Conservation (phyloP, 2,797 vertebrate species). For the Eleutherodactylus coqui region DNA sequence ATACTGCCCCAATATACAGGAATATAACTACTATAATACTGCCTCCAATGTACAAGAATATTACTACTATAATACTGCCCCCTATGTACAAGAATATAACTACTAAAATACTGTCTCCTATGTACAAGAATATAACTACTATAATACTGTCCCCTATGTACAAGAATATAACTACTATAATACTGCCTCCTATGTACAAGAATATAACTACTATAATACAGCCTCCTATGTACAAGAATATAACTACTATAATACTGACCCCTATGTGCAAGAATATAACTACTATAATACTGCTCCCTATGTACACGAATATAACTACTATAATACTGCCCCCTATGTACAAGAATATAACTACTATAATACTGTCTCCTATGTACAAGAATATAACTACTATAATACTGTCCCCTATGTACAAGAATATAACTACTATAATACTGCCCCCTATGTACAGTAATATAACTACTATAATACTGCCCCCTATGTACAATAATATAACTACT, state of each 20-base stretch:
- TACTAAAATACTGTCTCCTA: not conserved
- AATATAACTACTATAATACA: not conserved
- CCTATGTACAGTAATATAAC: not conserved
- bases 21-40: not conserved
- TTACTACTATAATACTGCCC: not conserved
- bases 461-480: no score
- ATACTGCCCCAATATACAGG: no score
- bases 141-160: not conserved
- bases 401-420: no score
- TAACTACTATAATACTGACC: not conserved
- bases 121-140: not conserved
- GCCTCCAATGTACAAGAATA: not conserved
- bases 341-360: slow-evolving; percentile 1
- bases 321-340: not conserved
- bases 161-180: slow-evolving; percentile 3
- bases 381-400: not conserved
- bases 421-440: not conserved
- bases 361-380: not conserved
- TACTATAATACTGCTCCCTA: not conserved
- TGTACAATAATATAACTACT: no score
- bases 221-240: not conserved
- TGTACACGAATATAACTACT: slow-evolving; percentile 3
- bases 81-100: not conserved
- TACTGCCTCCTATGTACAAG: not conserved
- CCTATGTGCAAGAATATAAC: not conserved